phyloP scores from a whole-genome alignment of 92 coral and sea anemone genomes.

The Parazoanthus darwini region DNA sequence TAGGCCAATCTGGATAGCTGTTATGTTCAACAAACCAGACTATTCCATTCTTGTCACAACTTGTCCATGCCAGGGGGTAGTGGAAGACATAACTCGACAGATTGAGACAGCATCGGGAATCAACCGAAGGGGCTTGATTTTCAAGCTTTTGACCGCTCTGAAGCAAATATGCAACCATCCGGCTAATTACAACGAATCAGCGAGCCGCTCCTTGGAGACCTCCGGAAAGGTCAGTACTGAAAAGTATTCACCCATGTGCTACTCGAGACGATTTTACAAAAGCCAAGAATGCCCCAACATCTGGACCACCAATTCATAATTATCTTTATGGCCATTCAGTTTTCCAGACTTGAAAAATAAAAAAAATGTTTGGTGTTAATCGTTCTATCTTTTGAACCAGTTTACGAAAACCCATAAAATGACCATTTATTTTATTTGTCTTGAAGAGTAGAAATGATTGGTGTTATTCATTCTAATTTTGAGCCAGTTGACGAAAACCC shows the following conservation, averaged over 20 bases:
- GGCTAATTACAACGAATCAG: conserved; percentile 42
- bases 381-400: too few relatives aligned
- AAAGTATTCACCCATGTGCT: not conserved
- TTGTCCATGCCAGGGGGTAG: conserved; percentile 41
- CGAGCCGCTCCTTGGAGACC: conserved; percentile 32
- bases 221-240: conserved; percentile 41
- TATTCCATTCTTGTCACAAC: not conserved
- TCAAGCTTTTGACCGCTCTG: conserved; percentile 48
- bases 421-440: too few relatives aligned
- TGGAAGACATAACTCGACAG: conserved; percentile 43
- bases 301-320: too few relatives aligned
- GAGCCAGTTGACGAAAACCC: too few relatives aligned
- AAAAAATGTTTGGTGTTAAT: too few relatives aligned
- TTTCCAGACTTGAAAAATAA: too few relatives aligned
- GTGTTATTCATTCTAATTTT: too few relatives aligned
- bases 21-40: not conserved
- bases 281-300: not conserved
- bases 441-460: too few relatives aligned
- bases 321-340: too few relatives aligned
- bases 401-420: too few relatives aligned
- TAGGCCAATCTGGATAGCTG: not conserved
- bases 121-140: conserved; percentile 47
- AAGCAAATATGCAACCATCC: conserved; percentile 57
- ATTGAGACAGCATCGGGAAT: conserved; percentile 37
- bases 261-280: too few relatives aligned